Conservation (phyloP, 2,797 vertebrate genomes). For the Macropodus opercularis region DNA sequence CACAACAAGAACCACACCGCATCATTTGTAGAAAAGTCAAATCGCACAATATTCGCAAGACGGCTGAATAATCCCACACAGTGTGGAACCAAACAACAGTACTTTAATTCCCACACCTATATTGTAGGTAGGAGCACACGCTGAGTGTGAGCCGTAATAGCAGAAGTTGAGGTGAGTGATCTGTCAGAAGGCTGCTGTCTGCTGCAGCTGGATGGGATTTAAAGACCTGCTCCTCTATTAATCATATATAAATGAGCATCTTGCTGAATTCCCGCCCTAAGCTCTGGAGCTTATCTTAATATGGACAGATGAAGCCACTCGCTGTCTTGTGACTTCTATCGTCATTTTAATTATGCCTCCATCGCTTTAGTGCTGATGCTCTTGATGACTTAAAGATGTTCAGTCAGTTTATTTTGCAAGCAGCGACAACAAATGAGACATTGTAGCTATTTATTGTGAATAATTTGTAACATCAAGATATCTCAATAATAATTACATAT, state of each 20-base stretch:
- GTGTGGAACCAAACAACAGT: constrained; percentile 17
- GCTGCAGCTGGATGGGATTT: constrained; percentile 72
- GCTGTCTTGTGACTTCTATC: constrained; percentile 60
- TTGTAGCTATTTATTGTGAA: constrained; percentile 17
- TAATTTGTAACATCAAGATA: constrained; percentile 28
- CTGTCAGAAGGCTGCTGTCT: constrained; percentile 70
- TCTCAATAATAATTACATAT: constrained; percentile 14
- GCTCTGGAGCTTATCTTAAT: constrained; percentile 74
- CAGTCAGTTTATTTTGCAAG: constrained; percentile 48
- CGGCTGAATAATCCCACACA: no score
- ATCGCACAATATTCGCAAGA: no score
- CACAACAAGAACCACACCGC: no score
- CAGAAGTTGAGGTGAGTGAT: constrained; percentile 56
- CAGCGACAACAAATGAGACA: constrained; percentile 7
- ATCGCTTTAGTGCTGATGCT: constrained; percentile 54
- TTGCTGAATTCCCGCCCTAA: constrained; percentile 57
- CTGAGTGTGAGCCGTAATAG: constrained; percentile 60
- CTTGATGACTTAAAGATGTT: constrained; percentile 28
- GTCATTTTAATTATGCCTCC: constrained; percentile 50
- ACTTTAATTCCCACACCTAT: constrained; percentile 3
- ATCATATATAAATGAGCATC: constrained; percentile 80
- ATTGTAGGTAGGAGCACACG: constrained; percentile 49
- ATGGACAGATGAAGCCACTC: constrained; percentile 72
- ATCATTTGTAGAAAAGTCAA: no score
- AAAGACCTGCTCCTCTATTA: constrained; percentile 76